Percentiles rank a stretch among this genome's conserved stretches.
Evolutionary conservation across 2,797 vertebrate genomes (phyloP).

Genomic region (Astyanax mexicanus): DNA sequence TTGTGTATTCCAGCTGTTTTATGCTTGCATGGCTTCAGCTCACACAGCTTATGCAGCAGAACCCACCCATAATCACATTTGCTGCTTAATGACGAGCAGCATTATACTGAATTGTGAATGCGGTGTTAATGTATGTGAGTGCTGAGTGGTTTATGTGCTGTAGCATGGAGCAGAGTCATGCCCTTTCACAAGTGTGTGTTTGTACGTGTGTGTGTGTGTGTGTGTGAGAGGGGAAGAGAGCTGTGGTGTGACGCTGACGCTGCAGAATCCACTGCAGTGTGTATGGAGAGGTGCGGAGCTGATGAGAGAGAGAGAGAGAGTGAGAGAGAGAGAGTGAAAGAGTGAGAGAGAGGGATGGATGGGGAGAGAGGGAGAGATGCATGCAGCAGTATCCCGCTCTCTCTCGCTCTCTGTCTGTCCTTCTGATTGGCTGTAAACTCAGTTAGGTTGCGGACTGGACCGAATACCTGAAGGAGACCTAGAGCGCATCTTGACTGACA

Average conservation of each 20-base stretch:
- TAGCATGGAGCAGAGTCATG: background rate
- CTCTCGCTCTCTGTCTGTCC: background rate
- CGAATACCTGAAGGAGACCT: slow-evolving; percentile 2
- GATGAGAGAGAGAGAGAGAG: slow-evolving; percentile 36
- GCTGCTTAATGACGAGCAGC: background rate
- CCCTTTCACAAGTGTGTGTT: background rate
- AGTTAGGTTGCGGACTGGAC: slow-evolving; percentile 7
- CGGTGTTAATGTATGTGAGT: background rate
- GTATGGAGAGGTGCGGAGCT: slow-evolving; percentile 46
- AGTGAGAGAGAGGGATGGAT: slow-evolving; percentile 33
- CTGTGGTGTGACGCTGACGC: slow-evolving; percentile 50
- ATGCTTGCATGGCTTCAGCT: background rate
- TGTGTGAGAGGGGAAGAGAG: slow-evolving; percentile 12
- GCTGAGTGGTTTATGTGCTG: slow-evolving; percentile 7
- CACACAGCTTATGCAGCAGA: background rate
- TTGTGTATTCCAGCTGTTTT: background rate
- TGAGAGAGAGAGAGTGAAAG: slow-evolving; percentile 32
- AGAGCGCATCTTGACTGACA: too few species aligned
- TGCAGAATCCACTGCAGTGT: slow-evolving; percentile 61
- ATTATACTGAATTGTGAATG: slow-evolving; percentile 1
- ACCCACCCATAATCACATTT: background rate
- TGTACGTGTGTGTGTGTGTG: slow-evolving; percentile 7
- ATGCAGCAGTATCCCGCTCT: slow-evolving; percentile 49
- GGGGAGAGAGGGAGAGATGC: too few species aligned
- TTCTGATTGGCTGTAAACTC: slow-evolving; percentile 43